Percentiles rank a stretch among this genome's conserved stretches.
These are phyloP conservation scores for Pterocles orientalis DNA, from an alignment of 2,113 vertebrate genomes.

Conservation along the genomic window DNA sequence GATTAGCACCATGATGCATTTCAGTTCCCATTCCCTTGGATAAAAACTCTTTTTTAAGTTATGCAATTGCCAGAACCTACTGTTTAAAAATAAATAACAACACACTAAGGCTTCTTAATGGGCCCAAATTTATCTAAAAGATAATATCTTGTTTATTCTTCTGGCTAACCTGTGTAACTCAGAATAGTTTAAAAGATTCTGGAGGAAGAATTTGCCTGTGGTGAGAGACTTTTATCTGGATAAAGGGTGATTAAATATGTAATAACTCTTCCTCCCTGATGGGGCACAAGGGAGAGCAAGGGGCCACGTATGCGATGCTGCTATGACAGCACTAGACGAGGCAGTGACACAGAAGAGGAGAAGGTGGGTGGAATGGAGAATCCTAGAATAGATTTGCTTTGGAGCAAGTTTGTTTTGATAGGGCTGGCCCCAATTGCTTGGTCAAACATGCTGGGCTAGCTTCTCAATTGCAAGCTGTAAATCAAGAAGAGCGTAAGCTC, in stretches of 20 bases:
- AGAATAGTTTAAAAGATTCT: background rate
- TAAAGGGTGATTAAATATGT: background rate
- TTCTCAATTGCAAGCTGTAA: background rate
- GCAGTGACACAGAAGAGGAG: background rate
- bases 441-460: background rate
- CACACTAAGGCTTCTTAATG: background rate
- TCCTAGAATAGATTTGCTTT: background rate
- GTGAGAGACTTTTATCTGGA: background rate
- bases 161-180: background rate
- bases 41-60: background rate
- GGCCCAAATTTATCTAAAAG: background rate
- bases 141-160: background rate
- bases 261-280: background rate
- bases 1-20: background rate
- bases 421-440: background rate
- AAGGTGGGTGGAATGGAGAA: background rate
- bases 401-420: constrained; percentile 19
- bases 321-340: background rate
- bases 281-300: background rate
- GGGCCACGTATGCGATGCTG: background rate
- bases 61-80: background rate
- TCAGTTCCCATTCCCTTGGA: background rate
- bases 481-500: background rate
- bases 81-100: background rate
- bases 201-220: background rate